Conservation (phyloP, 2,797 vertebrate species). For the Austrolebias charrua region DNA sequence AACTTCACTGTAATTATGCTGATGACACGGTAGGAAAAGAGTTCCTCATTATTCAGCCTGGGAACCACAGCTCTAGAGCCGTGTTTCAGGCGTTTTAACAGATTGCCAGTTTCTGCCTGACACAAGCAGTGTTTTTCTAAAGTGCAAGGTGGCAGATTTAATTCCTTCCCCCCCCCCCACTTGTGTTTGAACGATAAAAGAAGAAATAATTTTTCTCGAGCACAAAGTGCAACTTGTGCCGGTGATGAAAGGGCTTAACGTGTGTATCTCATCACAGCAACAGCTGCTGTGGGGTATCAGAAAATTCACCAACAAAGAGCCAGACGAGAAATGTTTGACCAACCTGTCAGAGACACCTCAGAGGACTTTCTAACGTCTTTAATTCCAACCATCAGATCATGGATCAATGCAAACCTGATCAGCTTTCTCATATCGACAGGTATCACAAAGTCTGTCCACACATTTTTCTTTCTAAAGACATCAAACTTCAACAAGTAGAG, state of each 20-base stretch:
- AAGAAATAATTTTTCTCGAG: not conserved
- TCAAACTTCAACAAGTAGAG: no score
- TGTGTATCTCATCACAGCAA: no score
- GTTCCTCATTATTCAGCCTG: slow-evolving; percentile 52
- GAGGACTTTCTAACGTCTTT: not conserved
- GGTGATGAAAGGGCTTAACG: not conserved
- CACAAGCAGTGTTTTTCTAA: slow-evolving; percentile 42
- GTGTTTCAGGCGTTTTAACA: slow-evolving; percentile 52
- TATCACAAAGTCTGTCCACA: not conserved
- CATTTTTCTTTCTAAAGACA: no score
- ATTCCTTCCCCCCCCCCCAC: not conserved
- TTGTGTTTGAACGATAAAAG: not conserved
- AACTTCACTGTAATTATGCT: slow-evolving; percentile 63
- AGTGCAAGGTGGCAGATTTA: slow-evolving; percentile 23
- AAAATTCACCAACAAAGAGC: not conserved
- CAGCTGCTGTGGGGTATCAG: not conserved
- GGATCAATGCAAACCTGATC: not conserved
- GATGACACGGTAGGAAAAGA: slow-evolving; percentile 52
- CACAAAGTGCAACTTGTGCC: slow-evolving; percentile 2
- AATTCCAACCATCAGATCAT: not conserved
- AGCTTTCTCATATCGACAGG: not conserved
- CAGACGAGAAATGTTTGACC: not conserved
- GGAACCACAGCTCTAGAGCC: slow-evolving; percentile 35
- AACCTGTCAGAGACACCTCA: not conserved
- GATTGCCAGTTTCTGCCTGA: slow-evolving; percentile 52